phyloP scores from a whole-genome alignment of 2,113 vertebrate genomes.

The Picathartes gymnocephalus region DNA sequence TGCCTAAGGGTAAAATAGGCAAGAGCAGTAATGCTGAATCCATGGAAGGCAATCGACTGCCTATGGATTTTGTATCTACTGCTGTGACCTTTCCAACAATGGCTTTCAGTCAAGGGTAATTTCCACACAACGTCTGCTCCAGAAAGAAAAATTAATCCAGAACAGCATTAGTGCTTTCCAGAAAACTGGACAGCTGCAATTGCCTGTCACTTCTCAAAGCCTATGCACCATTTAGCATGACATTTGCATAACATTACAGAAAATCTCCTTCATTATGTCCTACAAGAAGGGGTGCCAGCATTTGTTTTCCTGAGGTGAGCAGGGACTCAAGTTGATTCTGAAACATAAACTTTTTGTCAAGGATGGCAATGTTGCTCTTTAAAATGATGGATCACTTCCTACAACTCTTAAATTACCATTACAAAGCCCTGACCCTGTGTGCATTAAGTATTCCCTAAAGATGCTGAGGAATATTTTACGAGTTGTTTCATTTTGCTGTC shows the following conservation, averaged over 20 bases:
- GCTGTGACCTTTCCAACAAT: slow-evolving; percentile 72
- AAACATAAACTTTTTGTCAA: slow-evolving; percentile 74
- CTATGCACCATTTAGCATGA: slow-evolving; percentile 5
- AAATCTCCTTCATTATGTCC: slow-evolving; percentile 48
- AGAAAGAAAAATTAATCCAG: slow-evolving; percentile 47
- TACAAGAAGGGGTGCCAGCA: slow-evolving; percentile 43
- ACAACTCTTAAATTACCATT: slow-evolving; percentile 83
- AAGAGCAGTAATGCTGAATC: slow-evolving; percentile 69
- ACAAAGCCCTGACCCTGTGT: slow-evolving; percentile 79
- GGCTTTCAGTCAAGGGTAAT: slow-evolving; percentile 64
- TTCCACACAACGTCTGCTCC: slow-evolving; percentile 55
- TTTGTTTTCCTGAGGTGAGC: slow-evolving; percentile 61
- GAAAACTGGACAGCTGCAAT: slow-evolving; percentile 12
- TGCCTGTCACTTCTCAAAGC: slow-evolving; percentile 7
- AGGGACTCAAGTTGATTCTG: slow-evolving; percentile 62
- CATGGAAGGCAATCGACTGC: slow-evolving; percentile 59
- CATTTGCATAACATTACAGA: slow-evolving; percentile 45
- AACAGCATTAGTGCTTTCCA: slow-evolving; percentile 1
- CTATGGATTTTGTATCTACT: slow-evolving; percentile 60
- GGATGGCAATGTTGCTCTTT: slow-evolving; percentile 71
- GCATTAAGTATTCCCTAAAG: slow-evolving; percentile 78
- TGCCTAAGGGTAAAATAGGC: slow-evolving; percentile 76
- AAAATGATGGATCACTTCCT: slow-evolving; percentile 80
- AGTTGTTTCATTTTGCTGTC: slow-evolving; percentile 78
- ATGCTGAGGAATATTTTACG: slow-evolving; percentile 73